Evolutionary conservation across 2,797 vertebrate species (phyloP).

Genomic region (Pangasius larnaudii): DNA sequence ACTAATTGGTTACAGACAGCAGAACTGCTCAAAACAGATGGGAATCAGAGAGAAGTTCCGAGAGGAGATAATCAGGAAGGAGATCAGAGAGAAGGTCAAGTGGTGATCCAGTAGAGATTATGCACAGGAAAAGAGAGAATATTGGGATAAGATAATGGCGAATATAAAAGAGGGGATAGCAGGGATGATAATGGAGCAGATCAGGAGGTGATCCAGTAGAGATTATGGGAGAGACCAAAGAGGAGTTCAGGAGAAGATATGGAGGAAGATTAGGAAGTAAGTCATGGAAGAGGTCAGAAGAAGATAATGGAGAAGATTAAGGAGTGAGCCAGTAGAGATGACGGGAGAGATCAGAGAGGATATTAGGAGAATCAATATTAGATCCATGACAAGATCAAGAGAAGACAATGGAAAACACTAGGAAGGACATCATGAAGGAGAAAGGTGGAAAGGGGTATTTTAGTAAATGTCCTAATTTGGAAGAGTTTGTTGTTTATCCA

Average conservation of each 20-base stretch:
- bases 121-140: not conserved
- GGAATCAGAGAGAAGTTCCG: not conserved
- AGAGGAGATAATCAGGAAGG: not conserved
- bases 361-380: too few relatives aligned
- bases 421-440: not conserved
- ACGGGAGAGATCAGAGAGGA: not conserved
- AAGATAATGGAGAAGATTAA: not conserved
- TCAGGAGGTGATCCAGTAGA: not conserved
- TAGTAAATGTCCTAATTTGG: not conserved
- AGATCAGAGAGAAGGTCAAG: not conserved
- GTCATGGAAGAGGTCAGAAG: not conserved
- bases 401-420: not conserved
- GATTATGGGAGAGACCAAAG: not conserved
- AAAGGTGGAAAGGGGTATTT: not conserved
- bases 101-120: not conserved
- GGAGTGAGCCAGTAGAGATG: not conserved
- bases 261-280: not conserved
- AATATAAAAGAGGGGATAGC: not conserved
- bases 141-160: not conserved
- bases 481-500: not conserved
- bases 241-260: not conserved
- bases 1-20: not conserved
- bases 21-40: not conserved
- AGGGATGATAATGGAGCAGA: not conserved
- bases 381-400: not conserved